Evolutionary conservation across 2,113 vertebrate genomes (phyloP).

Genomic region (Hippopotamus amphibius): DNA sequence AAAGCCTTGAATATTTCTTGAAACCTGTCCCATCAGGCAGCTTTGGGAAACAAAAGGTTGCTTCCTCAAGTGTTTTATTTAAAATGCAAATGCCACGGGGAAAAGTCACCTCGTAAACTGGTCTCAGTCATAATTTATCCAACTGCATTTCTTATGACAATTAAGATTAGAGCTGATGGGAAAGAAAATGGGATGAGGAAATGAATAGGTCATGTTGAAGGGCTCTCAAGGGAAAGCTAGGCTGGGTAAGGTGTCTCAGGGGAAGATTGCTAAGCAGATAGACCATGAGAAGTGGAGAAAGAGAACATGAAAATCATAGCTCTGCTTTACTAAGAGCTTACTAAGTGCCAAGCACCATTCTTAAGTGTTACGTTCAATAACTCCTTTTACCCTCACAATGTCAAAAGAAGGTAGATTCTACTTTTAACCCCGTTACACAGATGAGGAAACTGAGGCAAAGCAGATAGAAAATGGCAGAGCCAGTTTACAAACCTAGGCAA

Average conservation of each 20-base stretch:
- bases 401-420: neutral
- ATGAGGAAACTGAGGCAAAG: neutral
- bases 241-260: neutral
- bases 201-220: neutral
- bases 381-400: neutral
- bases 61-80: constrained; percentile 23
- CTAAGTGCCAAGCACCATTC: neutral
- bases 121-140: neutral
- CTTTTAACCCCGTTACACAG: neutral
- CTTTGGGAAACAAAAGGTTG: neutral
- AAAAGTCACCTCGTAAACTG: neutral
- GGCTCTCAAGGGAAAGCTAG: neutral
- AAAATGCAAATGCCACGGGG: neutral
- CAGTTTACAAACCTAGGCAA: neutral
- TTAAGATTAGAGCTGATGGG: neutral
- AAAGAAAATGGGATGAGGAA: neutral
- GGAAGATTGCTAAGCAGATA: neutral
- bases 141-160: neutral
- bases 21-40: neutral
- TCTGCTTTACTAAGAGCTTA: neutral
- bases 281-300: neutral
- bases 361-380: neutral
- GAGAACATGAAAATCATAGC: neutral
- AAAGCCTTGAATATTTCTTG: neutral
- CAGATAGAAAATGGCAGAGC: neutral